These are phyloP conservation scores for Limnephilus rhombicus DNA, from an alignment of 2,888 invertebrate genomes.

Conservation along the genomic window DNA sequence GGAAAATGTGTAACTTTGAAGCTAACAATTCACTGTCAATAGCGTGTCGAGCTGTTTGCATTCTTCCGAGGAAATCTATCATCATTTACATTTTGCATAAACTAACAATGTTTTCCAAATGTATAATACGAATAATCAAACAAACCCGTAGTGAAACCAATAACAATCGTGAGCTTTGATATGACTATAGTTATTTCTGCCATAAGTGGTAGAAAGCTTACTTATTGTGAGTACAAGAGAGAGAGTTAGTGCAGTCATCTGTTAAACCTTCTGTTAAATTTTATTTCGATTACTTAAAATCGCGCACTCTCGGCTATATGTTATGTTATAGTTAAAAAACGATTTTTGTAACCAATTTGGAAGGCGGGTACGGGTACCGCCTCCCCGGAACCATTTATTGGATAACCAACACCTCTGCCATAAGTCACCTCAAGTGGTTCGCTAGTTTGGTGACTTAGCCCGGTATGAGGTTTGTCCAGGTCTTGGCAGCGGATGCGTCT, in stretches of 20 bases:
- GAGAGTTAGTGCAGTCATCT: neutral
- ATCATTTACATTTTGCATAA: neutral
- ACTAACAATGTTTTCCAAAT: neutral
- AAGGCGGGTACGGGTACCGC: too few species aligned
- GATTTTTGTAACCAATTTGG: too few species aligned
- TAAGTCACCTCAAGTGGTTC: too few species aligned
- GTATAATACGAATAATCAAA: neutral
- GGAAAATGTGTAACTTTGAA: constrained; percentile 4
- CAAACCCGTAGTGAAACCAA: neutral
- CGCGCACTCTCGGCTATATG: too few species aligned
- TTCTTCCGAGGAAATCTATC: neutral
- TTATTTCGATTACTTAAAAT: too few species aligned
- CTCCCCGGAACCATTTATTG: too few species aligned
- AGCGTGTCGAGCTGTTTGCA: constrained; percentile 40
- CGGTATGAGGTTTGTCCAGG: too few species aligned
- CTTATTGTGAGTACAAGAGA: neutral
- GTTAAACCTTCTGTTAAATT: too few species aligned
- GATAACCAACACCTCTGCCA: too few species aligned
- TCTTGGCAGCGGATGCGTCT: too few species aligned
- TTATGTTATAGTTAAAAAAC: too few species aligned
- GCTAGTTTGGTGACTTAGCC: too few species aligned
- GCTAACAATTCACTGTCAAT: constrained; percentile 59
- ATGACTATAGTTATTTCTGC: neutral
- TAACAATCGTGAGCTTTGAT: neutral
- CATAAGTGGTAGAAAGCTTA: neutral